These are phyloP conservation scores for Drosophila lowei DNA, from an alignment of 1,140 invertebrate species.

Conservation along the genomic window DNA sequence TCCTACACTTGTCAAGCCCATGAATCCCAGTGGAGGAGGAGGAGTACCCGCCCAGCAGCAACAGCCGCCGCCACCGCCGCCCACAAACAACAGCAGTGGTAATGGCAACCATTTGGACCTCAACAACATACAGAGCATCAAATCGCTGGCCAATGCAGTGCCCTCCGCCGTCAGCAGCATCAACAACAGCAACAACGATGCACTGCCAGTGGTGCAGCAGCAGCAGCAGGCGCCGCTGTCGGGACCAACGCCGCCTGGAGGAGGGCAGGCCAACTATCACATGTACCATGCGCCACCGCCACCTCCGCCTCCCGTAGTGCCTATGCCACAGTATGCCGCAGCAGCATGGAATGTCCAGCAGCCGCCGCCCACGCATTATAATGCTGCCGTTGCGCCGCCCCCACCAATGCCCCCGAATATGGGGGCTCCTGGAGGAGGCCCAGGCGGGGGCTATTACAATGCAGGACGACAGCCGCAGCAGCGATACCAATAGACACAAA, in stretches of 20 bases:
- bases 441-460: constrained; percentile 58
- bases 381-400: constrained; percentile 41
- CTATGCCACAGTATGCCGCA: constrained; percentile 50
- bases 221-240: constrained; percentile 8
- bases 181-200: constrained; percentile 18
- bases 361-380: constrained; percentile 60
- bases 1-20: constrained; percentile 41
- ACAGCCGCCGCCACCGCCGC: constrained; percentile 18
- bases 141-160: constrained; percentile 50
- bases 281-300: constrained; percentile 72
- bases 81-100: constrained; percentile 19
- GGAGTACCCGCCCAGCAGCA: constrained; percentile 9
- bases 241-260: too few relatives aligned
- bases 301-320: constrained; percentile 65
- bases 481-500: constrained; percentile 41
- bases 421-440: constrained; percentile 9
- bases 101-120: constrained; percentile 47
- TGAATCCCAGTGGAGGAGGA: constrained; percentile 27
- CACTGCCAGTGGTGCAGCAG: constrained; percentile 58
- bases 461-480: constrained; percentile 51
- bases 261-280: constrained; percentile 42
- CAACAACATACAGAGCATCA: constrained; percentile 65
- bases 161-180: constrained; percentile 40
- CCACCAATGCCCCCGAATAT: constrained; percentile 63
- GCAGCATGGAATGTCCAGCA: constrained; percentile 50